phyloP scores from a whole-genome alignment of 2,113 vertebrate species.

The Melanerpes formicivorus region DNA sequence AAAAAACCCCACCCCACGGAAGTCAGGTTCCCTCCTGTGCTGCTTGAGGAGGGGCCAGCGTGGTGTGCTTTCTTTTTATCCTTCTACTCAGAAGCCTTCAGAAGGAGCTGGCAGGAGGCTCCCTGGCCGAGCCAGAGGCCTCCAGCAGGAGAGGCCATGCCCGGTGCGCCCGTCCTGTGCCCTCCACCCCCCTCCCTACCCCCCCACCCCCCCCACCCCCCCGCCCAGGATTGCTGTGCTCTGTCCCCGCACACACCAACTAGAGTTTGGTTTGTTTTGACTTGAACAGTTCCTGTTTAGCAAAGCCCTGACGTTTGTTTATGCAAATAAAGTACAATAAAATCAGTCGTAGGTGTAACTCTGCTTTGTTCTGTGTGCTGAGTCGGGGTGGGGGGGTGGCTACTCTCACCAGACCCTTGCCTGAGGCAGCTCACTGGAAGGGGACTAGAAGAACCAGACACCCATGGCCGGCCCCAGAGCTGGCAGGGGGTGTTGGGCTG shows the following conservation, averaged over 20 bases:
- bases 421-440: background rate
- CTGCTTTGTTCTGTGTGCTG: conserved; percentile 34
- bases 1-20: conserved; percentile 45
- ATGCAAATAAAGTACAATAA: conserved; percentile 82
- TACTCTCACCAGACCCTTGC: too few relatives aligned
- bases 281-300: conserved; percentile 77
- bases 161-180: conserved; percentile 21
- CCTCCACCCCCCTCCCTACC: conserved; percentile 3
- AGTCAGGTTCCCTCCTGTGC: conserved; percentile 69
- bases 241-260: conserved; percentile 53
- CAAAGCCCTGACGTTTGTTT: conserved; percentile 75
- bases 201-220: background rate
- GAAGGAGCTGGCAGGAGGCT: conserved; percentile 8
- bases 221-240: conserved; percentile 63
- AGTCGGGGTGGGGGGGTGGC: background rate
- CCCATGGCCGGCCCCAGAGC: background rate
- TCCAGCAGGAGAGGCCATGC: background rate
- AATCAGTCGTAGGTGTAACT: conserved; percentile 66
- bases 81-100: conserved; percentile 39
- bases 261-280: conserved; percentile 78
- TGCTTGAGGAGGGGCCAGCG: conserved; percentile 37
- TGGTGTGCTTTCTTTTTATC: conserved; percentile 45
- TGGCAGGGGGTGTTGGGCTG: background rate
- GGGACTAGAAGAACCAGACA: background rate
- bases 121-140: conserved; percentile 30